Evolutionary conservation across 2,797 vertebrate species (phyloP), one percentile per base, ranked within the genome.

Genomic region (Anguilla megastoma): DNA sequence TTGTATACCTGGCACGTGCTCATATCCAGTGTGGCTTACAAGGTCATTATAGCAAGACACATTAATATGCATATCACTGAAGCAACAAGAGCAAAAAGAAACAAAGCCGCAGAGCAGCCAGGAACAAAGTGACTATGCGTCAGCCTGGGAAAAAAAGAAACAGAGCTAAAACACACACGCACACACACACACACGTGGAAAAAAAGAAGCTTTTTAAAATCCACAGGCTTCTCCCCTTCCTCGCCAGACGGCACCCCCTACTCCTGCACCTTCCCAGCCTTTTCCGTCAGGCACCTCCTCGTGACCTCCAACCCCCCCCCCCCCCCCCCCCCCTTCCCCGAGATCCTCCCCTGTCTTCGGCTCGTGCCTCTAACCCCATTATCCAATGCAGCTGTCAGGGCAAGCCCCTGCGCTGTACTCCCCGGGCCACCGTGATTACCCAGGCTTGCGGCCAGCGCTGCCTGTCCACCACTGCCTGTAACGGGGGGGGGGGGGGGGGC

Each of bases 21-120:
- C 71, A 12, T 14, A 74, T 74, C 30, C 71, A 36, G 71, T 36
- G 27, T 74, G 33, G 12, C 71, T 74, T 74, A 36, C 71, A 33
- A 74, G 71, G 71, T 74, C 71, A 74, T 74, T 36, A 33, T 33
- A 33, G 71, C 12, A 10, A 30, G 69, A 36, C 24, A 12, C 36
- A 41, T 76, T 18, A 76, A 76, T 76, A 76, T 76, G 74, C 74
- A 41, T 4, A 76, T 76, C 74, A 76, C 36, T 36, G 30, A 76
- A 76, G 30, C 33, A 76, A 41, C 74, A 41, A 76, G 33, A 36
- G 4, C 30, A 76, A 74, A 76, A 74, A 45, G 74, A 6, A 21
- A 7, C 74, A 41, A 18, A 41, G 33, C 74, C 36, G 3, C 74
- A 18, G 74, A 18, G 18, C 74, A 45, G 66, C 66, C 66, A 27